Base-by-base conservation (phyloP, 2,113 vertebrate species). In the Sinocyclocheilus anshuiensis region DNA sequence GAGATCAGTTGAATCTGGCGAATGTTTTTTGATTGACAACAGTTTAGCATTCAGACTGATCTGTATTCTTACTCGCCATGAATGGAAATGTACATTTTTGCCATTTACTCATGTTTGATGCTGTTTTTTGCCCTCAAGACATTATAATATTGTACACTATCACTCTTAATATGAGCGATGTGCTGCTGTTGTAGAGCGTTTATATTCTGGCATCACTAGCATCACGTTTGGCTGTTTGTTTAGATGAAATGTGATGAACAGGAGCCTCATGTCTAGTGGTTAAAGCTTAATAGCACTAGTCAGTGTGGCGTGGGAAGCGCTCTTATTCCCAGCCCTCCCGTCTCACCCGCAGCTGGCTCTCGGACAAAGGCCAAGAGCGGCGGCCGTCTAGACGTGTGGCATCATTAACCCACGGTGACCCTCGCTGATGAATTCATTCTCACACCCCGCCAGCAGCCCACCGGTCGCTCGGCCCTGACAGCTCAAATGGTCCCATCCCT, bases 401-500 rank as follows among this genome's bases (percentile, higher is more conserved):
- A 91, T 95, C 92, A 94, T 95, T 95, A 95, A 95, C 94, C 94
- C 88, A 87, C 89, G 18, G 36, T 86, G 93, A 95, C 94, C 94
- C 88, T 75, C 72, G 53, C 91, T 71, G 90, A 97, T 97, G 94
- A 95, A 97, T 98, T 97, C 93, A 24, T 93, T 93, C 94, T 94
- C 95, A 94, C 95, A 95, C 95, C 95, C 94, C 91, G 20, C 89
- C 90, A 94, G 89, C 90, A 94, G 91, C 81, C 90, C 81, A 75
- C 88, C 80, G 69, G 39, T 39, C 39, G 6, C 39, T 7, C 39
- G 39, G 39, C 7, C 39, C 39, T 39, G 76, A 82, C 71, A 88
- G 53, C 86, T 89, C 90, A 87, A 90, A 74, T 82, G 87, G 86
- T 87, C 36, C n/a, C 45, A 18, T 22, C 61, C 77, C 79, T 77